phyloP scores from a whole-genome alignment of 2,888 invertebrate genomes.

The Tillus elongatus region DNA sequence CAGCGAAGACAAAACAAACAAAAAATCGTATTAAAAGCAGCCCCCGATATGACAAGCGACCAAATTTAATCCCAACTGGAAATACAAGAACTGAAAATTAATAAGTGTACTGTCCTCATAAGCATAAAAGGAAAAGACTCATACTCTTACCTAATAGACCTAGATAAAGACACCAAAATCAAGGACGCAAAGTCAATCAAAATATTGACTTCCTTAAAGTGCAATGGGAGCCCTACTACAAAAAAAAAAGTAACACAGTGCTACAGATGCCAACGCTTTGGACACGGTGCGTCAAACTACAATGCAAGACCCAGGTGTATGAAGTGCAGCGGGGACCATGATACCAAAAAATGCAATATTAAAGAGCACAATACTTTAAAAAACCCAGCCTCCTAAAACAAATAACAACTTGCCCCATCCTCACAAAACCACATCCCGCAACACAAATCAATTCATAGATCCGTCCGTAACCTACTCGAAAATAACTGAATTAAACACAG shows the following conservation, averaged over 20 bases:
- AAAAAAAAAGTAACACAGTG: no score
- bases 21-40: constrained; percentile 10
- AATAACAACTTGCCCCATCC: no score
- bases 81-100: constrained; percentile 3
- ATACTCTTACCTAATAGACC: constrained; percentile 6
- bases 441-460: no score
- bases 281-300: constrained; percentile 29
- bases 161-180: background rate
- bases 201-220: constrained; percentile 9
- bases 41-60: constrained; percentile 3
- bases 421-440: no score
- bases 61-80: no score
- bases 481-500: no score
- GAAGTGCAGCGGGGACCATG: constrained; percentile 6
- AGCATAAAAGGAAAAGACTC: no score
- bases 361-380: no score
- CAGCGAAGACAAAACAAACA: constrained; percentile 7
- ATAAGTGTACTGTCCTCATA: background rate
- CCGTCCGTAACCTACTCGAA: no score
- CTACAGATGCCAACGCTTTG: no score
- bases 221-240: constrained; percentile 10
- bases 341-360: constrained; percentile 4
- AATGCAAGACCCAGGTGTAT: constrained; percentile 5
- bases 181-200: no score
- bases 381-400: no score